These are phyloP conservation scores for Alca torda DNA, from an alignment of 2,797 vertebrate genomes.

Conservation along the genomic window DNA sequence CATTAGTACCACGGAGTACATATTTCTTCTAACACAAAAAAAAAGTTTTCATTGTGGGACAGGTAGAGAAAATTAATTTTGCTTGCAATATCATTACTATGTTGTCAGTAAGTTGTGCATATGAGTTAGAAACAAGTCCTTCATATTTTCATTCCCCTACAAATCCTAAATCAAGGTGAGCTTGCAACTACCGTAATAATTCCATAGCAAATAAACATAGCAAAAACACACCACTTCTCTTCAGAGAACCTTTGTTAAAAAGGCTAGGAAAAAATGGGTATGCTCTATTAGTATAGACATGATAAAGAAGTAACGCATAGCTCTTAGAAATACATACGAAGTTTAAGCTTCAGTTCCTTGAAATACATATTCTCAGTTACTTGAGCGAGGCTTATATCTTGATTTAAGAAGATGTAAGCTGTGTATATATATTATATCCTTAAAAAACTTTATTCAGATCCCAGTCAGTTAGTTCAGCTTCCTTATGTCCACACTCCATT, in stretches of 20 bases:
- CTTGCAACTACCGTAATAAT: background rate
- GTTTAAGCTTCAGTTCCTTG: background rate
- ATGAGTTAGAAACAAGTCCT: background rate
- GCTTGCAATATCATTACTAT: background rate
- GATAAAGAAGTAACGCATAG: background rate
- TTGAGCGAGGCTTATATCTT: background rate
- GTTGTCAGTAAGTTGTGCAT: background rate
- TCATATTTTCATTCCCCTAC: background rate
- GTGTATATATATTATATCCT: background rate
- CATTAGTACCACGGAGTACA: background rate
- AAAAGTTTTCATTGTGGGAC: background rate
- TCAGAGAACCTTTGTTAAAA: background rate
- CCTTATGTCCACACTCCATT: background rate
- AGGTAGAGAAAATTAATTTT: background rate
- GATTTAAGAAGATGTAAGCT: background rate
- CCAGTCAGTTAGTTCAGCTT: background rate
- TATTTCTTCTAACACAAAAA: background rate
- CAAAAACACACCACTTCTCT: background rate
- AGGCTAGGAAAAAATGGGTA: background rate
- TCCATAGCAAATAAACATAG: background rate
- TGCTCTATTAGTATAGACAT: background rate
- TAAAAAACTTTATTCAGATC: background rate
- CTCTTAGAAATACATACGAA: background rate
- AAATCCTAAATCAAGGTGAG: background rate
- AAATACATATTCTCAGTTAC: background rate